Evolutionary conservation across 2,113 vertebrate genomes (phyloP).

Genomic region (Phodopus roborovskii): DNA sequence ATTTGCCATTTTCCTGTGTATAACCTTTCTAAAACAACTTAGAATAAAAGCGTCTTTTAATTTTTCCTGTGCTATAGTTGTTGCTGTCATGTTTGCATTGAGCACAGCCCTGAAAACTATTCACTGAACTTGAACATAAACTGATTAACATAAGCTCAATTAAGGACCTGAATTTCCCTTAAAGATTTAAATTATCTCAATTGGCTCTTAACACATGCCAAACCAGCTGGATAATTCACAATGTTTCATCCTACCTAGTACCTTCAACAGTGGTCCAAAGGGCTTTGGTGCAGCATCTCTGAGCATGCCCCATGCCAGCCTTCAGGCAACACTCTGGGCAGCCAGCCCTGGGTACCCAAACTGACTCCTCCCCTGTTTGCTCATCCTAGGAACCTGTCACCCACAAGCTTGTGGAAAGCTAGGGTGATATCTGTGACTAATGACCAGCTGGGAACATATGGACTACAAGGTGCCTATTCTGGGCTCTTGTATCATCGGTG

Average conservation of each 20-base stretch:
- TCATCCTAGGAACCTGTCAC: neutral
- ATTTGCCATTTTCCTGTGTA: neutral
- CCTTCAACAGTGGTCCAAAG: neutral
- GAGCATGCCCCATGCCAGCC: neutral
- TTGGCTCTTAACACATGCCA: neutral
- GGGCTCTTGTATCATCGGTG: rapidly evolving
- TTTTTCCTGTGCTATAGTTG: neutral
- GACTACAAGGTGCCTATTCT: rapidly evolving
- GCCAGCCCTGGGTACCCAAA: rapidly evolving
- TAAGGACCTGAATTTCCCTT: constrained; percentile 45
- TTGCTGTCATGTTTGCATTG: neutral
- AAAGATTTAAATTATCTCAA: constrained; percentile 47
- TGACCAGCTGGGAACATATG: rapidly evolving
- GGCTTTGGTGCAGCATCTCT: neutral
- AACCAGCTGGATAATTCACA: neutral
- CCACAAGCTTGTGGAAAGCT: rapidly evolving
- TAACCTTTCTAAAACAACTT: neutral
- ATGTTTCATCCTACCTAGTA: constrained; percentile 43
- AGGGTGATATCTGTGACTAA: rapidly evolving
- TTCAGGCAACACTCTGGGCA: neutral
- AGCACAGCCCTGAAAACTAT: neutral
- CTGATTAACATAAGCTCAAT: neutral
- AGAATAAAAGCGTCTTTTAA: neutral
- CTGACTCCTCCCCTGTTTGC: neutral
- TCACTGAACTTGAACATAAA: neutral